A percentile compares a stretch with the other conserved stretches of the same genome.
Conservation (phyloP, 2,888 invertebrate genomes). For the Drosophila anceps region DNA sequence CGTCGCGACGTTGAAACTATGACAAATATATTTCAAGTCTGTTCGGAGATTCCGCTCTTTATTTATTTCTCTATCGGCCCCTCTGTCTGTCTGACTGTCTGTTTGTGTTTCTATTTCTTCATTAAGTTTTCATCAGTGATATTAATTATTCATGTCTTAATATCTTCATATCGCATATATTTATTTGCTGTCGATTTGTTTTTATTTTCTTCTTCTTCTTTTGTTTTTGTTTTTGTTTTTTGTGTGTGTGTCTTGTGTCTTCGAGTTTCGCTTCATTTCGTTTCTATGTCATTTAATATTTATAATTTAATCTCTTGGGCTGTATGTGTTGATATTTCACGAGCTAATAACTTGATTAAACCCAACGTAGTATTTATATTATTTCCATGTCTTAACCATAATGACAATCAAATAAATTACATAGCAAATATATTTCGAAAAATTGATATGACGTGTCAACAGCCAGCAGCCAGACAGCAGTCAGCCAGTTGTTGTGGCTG, state of each 20-base stretch:
- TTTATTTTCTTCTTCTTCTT: conserved; percentile 14
- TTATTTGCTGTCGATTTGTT: conserved; percentile 58
- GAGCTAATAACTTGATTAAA: conserved; percentile 81
- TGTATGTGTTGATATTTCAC: conserved; percentile 79
- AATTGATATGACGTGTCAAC: conserved; percentile 82
- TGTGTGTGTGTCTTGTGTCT: conserved; percentile 1
- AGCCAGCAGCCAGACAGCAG: conserved; percentile 5
- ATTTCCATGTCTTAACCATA: conserved; percentile 50
- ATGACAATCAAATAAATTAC: conserved; percentile 83
- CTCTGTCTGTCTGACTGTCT: conserved; percentile 8
- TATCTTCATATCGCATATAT: conserved; percentile 77
- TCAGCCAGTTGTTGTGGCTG: conserved; percentile 11
- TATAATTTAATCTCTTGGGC: conserved; percentile 71
- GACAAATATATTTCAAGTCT: conserved; percentile 81
- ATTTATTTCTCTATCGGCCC: conserved; percentile 36
- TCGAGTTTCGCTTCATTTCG: conserved; percentile 38
- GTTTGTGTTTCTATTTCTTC: conserved; percentile 75
- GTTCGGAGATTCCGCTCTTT: conserved; percentile 63
- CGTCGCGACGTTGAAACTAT: conserved; percentile 68
- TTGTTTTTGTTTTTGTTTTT: background rate
- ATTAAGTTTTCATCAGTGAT: conserved; percentile 82
- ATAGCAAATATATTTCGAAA: conserved; percentile 82
- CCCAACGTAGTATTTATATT: conserved; percentile 51
- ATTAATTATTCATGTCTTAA: conserved; percentile 83
- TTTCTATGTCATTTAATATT: conserved; percentile 78